Evolutionary conservation across 2,797 vertebrate species (phyloP), one percentile per base, ranked within the genome.

Genomic region (Acropternis orthonyx): DNA sequence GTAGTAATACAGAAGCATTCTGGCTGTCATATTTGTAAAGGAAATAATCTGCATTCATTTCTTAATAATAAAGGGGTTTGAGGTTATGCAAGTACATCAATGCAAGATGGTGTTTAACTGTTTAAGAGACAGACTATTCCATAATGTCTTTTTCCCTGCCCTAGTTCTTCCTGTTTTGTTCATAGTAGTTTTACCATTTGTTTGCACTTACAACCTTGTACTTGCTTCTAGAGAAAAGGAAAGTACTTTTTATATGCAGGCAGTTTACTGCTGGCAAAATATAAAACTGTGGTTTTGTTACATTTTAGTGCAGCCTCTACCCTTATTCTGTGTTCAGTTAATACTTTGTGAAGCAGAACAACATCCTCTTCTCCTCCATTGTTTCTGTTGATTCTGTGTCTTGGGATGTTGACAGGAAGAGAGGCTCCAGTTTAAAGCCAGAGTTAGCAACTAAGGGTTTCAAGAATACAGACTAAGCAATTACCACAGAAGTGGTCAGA

Each of bases 381-480:
- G 48, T 89, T 95, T 82, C 67, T 95, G 30, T 92, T 91, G 69
- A 48, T 59, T 69, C 62, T 73, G 18, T 61, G 46, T 88, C 76
- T 84, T 93, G 80, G 74, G 56, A 91, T 73, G 93, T 92, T 82
- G 73, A 93, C 74, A 86, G 91, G 88, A 95, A 78, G 65, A 94
- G 74, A 34, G 26, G 17, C 32, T 90, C 41, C 26, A 32, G 27
- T 79, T 88, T 56, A 69, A 88, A 79, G 55, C 27, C 55, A 62
- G 72, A 76, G 37, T 84, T 94, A 88, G 63, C 48, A 79, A 22
- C 61, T 36, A 28, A 65, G 54, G 22, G 30, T 81, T 94, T 88
- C 55, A 86, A 78, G 88, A 88, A 82, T 48, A 62, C 62, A 67
- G 67, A 41, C 87, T 73, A 58, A 85, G 78, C 22, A 52, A 67